A percentile compares a stretch with the other conserved stretches of the same genome.
Conservation (phyloP, 92 coral and sea anemone species). For the Epizoanthus scotinus region DNA sequence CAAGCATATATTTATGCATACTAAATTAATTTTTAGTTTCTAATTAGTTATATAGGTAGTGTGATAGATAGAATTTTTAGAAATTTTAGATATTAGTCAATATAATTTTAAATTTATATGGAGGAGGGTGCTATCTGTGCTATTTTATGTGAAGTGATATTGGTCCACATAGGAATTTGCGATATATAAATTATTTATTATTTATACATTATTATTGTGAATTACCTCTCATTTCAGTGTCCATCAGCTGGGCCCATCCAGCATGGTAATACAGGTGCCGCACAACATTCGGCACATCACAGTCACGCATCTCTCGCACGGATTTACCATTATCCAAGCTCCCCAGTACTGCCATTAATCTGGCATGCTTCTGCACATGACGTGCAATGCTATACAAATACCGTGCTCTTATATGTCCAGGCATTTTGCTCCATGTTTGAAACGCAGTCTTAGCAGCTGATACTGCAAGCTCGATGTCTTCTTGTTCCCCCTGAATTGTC, state of each 20-base stretch:
- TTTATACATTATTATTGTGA: no score
- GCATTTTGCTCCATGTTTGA: slow-evolving; percentile 85
- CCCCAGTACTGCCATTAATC: slow-evolving; percentile 89
- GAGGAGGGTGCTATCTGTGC: no score
- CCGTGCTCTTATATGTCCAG: slow-evolving; percentile 96
- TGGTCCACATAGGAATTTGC: no score
- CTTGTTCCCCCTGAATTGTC: slow-evolving; percentile 88
- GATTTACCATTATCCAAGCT: slow-evolving; percentile 98
- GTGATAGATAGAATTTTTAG: no score
- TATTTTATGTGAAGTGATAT: no score
- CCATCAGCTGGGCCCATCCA: slow-evolving; percentile 99
- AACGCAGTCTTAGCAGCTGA: slow-evolving; percentile 87
- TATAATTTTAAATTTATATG: no score
- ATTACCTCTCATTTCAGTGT: slow-evolving; percentile 94
- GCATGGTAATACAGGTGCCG: slow-evolving; percentile 96
- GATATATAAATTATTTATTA: no score
- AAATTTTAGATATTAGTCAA: no score
- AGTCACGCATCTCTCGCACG: slow-evolving; percentile 90
- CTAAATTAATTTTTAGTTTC: no score
- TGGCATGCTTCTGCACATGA: slow-evolving; percentile 97
- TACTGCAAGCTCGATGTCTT: slow-evolving; percentile 89
- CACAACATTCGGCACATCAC: slow-evolving; percentile 93
- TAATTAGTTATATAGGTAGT: no score
- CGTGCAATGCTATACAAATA: slow-evolving; percentile 93
- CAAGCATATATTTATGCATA: no score